A percentile compares a stretch with the other conserved stretches of the same genome.
Conservation (phyloP, 2,888 invertebrate species). For the Pegoplata infirma region DNA sequence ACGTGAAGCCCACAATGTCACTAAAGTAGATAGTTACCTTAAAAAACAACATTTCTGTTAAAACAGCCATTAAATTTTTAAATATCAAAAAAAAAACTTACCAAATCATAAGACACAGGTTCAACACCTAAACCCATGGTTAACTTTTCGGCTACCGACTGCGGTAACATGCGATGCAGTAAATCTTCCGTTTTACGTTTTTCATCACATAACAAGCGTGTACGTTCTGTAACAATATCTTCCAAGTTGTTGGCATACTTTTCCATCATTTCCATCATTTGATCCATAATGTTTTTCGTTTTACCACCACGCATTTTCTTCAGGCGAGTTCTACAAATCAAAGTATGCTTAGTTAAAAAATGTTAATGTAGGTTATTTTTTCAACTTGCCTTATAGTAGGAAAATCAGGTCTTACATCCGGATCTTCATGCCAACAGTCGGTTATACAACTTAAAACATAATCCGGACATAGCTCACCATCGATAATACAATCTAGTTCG, state of each 20-base stretch:
- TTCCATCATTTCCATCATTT: constrained; percentile 99
- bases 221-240: constrained; percentile 94
- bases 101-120: constrained; percentile 94
- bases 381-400: constrained; percentile 82
- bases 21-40: constrained; percentile 95
- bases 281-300: constrained; percentile 93
- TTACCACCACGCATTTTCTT: constrained; percentile 95
- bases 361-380: neutral
- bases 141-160: constrained; percentile 92
- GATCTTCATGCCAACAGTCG: constrained; percentile 94
- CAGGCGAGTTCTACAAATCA: constrained; percentile 80
- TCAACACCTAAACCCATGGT: constrained; percentile 93
- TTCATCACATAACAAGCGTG: constrained; percentile 92
- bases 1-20: constrained; percentile 97
- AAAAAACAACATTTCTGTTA: neutral
- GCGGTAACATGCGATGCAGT: constrained; percentile 95
- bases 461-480: constrained; percentile 87
- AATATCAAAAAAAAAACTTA: constrained; percentile 74
- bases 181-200: constrained; percentile 96
- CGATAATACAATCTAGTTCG: constrained; percentile 85
- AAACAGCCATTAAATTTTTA: too few relatives aligned
- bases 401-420: constrained; percentile 91
- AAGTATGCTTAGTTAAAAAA: neutral
- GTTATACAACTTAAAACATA: constrained; percentile 89
- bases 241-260: constrained; percentile 97